A percentile compares a stretch with the other conserved stretches of the same genome.
Evolutionary conservation across 2,888 invertebrate genomes (phyloP).

Genomic region (Exephanes ischioxanthus): DNA sequence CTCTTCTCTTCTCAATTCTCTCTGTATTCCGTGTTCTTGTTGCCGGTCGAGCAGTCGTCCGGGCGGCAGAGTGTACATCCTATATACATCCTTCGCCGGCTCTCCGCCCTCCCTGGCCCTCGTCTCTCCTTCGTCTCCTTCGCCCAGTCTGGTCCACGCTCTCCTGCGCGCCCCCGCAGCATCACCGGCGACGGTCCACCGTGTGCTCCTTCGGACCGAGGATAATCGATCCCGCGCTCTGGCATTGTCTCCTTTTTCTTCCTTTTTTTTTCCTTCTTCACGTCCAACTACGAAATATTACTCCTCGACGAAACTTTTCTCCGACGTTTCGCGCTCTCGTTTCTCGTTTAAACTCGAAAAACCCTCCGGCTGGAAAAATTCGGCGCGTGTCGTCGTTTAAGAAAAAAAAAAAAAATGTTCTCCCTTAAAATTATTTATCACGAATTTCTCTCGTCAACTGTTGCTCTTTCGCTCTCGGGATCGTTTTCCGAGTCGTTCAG

Average conservation of each 20-base stretch:
- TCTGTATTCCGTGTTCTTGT: conserved; percentile 59
- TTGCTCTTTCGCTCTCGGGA: neutral
- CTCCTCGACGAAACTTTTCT: conserved; percentile 71
- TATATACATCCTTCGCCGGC: conserved; percentile 47
- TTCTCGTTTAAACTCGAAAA: conserved; percentile 23
- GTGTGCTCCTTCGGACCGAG: conserved; percentile 75
- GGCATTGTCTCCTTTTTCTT: conserved; percentile 82
- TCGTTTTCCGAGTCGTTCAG: neutral
- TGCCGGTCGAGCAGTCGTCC: conserved; percentile 59
- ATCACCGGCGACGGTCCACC: conserved; percentile 23
- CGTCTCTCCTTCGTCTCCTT: conserved; percentile 40
- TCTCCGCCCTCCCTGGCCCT: conserved; percentile 17
- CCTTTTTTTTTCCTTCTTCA: conserved; percentile 69
- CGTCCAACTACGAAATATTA: conserved; percentile 80
- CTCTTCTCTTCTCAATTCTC: conserved; percentile 38
- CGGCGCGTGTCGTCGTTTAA: too few species aligned
- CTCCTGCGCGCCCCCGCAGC: conserved; percentile 39
- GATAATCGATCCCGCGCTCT: conserved; percentile 82
- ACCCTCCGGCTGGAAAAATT: neutral
- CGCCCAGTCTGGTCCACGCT: conserved; percentile 21
- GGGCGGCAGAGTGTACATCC: conserved; percentile 55
- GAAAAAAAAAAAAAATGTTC: neutral
- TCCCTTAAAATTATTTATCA: neutral
- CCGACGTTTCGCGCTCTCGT: conserved; percentile 51
- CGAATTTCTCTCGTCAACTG: neutral